Evolutionary conservation across 1,140 invertebrate genomes (phyloP).

Genomic region (Charaxes varanes): DNA sequence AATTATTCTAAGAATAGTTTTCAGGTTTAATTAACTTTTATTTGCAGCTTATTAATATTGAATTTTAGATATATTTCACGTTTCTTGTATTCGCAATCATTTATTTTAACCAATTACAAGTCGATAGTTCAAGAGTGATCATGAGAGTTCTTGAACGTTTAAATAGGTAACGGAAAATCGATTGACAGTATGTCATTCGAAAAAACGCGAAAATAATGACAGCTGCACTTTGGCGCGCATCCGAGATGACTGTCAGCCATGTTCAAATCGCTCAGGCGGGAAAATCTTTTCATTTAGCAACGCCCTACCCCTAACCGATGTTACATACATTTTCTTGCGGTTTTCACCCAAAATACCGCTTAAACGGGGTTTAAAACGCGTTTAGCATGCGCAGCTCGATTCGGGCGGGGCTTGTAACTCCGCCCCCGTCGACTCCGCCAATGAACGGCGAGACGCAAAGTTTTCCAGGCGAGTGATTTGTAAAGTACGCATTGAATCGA

Average conservation of each 20-base stretch:
- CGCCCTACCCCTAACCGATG: slow-evolving; percentile 62
- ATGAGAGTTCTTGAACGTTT: neutral
- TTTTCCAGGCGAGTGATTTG: slow-evolving; percentile 52
- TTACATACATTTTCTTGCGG: slow-evolving; percentile 72
- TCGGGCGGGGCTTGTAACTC: slow-evolving; percentile 43
- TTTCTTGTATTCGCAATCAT: too few species aligned
- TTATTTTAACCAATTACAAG: too few species aligned
- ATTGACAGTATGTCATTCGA: slow-evolving; percentile 19
- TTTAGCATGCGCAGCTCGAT: slow-evolving; percentile 62
- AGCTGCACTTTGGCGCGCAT: slow-evolving; percentile 58
- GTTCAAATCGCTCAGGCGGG: slow-evolving; percentile 59
- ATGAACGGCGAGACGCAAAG: slow-evolving; percentile 31
- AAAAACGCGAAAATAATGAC: slow-evolving; percentile 29
- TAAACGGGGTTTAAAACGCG: slow-evolving; percentile 69
- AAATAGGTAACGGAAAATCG: slow-evolving; percentile 3
- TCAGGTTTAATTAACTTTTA: too few species aligned
- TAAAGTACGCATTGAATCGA: slow-evolving; percentile 59
- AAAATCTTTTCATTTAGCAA: slow-evolving; percentile 70
- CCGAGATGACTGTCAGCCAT: slow-evolving; percentile 61
- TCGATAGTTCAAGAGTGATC: too few species aligned
- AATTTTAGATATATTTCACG: too few species aligned
- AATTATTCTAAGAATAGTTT: too few species aligned
- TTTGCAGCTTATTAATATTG: too few species aligned
- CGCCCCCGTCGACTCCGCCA: slow-evolving; percentile 37
- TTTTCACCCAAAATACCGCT: slow-evolving; percentile 71